Evolutionary conservation across 2,113 vertebrate genomes (phyloP).

Genomic region (Brevimyrus niger): DNA sequence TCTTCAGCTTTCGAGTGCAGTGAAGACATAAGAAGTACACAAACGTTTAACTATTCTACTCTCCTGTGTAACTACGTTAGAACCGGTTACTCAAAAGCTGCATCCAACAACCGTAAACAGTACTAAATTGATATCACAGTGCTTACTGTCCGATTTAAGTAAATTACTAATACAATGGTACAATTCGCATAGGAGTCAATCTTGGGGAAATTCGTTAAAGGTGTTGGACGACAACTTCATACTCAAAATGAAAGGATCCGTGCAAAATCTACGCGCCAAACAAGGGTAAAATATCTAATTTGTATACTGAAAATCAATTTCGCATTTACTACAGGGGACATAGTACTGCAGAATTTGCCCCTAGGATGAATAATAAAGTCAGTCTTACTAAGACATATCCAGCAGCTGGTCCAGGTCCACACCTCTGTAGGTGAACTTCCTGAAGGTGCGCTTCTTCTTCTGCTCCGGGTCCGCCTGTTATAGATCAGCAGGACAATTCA

Average conservation of each 20-base stretch:
- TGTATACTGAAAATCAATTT: neutral
- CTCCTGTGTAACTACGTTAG: neutral
- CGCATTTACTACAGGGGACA: neutral
- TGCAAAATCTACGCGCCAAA: neutral
- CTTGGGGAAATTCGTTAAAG: neutral
- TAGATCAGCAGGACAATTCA: neutral
- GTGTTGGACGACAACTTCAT: neutral
- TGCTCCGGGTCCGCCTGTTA: slow-evolving; percentile 82
- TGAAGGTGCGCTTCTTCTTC: slow-evolving; percentile 97
- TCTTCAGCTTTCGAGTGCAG: neutral
- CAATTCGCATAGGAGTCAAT: neutral
- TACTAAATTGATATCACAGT: neutral
- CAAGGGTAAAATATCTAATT: neutral
- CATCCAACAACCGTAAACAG: neutral
- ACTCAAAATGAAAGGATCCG: neutral
- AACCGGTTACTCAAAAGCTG: neutral
- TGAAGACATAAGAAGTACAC: neutral
- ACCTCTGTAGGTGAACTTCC: slow-evolving; percentile 92
- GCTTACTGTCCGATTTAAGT: neutral
- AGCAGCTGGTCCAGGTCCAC: slow-evolving; percentile 96
- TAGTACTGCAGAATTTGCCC: neutral
- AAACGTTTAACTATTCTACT: neutral
- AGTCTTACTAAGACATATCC: slow-evolving; percentile 95
- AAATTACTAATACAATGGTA: neutral
- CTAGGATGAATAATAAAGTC: neutral